Evolutionary conservation across 2,113 vertebrate genomes (phyloP).

Genomic region (Astur gentilis): DNA sequence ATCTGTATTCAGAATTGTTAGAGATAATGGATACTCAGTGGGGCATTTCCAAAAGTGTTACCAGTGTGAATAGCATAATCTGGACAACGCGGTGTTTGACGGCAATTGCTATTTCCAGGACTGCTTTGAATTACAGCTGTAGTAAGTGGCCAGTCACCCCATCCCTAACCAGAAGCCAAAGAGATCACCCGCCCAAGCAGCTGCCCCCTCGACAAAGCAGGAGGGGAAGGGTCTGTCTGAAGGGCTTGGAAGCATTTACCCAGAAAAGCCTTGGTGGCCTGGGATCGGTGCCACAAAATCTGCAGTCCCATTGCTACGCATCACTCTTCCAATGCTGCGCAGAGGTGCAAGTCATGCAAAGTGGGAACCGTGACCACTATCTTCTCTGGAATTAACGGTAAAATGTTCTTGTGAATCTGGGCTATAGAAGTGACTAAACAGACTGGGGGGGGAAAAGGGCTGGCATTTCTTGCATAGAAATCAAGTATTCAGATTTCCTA

Average conservation of each 20-base stretch:
- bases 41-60: background rate
- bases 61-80: background rate
- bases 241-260: background rate
- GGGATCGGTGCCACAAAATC: background rate
- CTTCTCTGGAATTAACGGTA: background rate
- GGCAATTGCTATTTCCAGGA: background rate
- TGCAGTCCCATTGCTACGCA: background rate
- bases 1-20: background rate
- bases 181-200: background rate
- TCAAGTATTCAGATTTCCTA: background rate
- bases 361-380: rapidly evolving
- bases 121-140: background rate
- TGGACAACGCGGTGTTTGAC: rapidly evolving
- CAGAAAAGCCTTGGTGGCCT: background rate
- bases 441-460: too few relatives aligned
- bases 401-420: background rate
- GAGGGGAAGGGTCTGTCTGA: background rate
- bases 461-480: background rate
- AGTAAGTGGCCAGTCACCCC: background rate
- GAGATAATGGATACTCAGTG: background rate
- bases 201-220: rapidly evolving
- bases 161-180: background rate
- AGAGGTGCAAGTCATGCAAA: background rate
- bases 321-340: background rate
- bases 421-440: background rate